Conservation (phyloP, 2,113 vertebrate species). For the Pycnonotus jocosus region DNA sequence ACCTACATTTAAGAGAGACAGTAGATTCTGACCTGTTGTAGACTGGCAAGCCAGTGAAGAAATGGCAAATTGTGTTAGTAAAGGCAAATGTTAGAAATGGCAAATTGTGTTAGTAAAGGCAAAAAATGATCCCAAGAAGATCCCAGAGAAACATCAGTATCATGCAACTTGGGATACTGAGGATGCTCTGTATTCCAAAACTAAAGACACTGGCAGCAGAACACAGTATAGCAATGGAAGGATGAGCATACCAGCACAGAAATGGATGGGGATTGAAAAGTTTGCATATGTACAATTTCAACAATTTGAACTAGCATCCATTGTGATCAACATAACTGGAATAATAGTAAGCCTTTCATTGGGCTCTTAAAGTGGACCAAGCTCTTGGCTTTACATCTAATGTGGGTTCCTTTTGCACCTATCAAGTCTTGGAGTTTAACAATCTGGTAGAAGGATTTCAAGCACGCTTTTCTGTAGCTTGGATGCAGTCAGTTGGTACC, state of each 20-base stretch:
- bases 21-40: not conserved
- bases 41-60: not conserved
- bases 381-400: not conserved
- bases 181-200: not conserved
- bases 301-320: not conserved
- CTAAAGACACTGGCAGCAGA: not conserved
- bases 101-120: not conserved
- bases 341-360: not conserved
- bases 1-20: too few relatives aligned
- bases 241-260: not conserved
- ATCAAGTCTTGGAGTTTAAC: not conserved
- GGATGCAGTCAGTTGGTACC: not conserved
- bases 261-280: not conserved
- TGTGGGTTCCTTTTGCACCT: not conserved
- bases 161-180: not conserved
- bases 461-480: not conserved
- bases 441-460: not conserved
- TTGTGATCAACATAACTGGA: not conserved
- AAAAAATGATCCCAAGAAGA: not conserved
- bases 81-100: not conserved
- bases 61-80: not conserved
- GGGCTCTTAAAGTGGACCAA: not conserved
- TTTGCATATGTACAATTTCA: not conserved
- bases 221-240: not conserved
- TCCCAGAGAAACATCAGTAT: not conserved